Percentiles rank a stretch among this genome's conserved stretches.
Evolutionary conservation across 2,797 vertebrate species (phyloP).

Genomic region (Monodelphis domestica): DNA sequence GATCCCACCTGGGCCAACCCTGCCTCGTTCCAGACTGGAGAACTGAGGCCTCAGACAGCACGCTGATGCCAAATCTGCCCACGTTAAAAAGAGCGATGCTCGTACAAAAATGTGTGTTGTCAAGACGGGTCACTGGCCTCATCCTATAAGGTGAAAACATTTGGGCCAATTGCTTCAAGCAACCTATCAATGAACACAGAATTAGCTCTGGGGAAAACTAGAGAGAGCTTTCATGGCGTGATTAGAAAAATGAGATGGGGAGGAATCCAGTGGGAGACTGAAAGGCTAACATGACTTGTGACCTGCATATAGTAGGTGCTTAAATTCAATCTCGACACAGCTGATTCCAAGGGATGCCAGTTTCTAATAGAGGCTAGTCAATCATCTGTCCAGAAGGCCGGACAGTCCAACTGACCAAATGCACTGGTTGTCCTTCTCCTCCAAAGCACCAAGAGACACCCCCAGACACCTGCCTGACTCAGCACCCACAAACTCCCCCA

Average conservation of each 20-base stretch:
- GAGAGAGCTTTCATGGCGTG: background rate
- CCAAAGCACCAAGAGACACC: no score
- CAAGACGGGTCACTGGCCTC: background rate
- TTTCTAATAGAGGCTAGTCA: no score
- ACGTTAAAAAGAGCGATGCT: background rate
- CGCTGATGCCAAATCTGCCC: no score
- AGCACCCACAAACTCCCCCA: no score
- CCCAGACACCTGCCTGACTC: no score
- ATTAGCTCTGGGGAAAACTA: conserved; percentile 32
- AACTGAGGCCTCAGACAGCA: no score
- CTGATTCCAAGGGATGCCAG: no score
- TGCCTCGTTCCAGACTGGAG: background rate
- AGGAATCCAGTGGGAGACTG: no score
- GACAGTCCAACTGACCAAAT: rapidly evolving
- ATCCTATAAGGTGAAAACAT: no score
- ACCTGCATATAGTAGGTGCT: no score
- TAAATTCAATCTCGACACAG: no score
- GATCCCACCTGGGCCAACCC: background rate
- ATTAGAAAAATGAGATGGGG: conserved; percentile 41
- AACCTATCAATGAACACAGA: conserved; percentile 31
- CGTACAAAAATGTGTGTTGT: background rate
- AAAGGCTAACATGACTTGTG: no score
- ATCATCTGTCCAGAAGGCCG: background rate
- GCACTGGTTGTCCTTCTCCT: rapidly evolving
- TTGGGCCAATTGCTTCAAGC: background rate